Evolutionary conservation across 2,797 vertebrate species (phyloP).

Genomic region (Leptoclinus maculatus): DNA sequence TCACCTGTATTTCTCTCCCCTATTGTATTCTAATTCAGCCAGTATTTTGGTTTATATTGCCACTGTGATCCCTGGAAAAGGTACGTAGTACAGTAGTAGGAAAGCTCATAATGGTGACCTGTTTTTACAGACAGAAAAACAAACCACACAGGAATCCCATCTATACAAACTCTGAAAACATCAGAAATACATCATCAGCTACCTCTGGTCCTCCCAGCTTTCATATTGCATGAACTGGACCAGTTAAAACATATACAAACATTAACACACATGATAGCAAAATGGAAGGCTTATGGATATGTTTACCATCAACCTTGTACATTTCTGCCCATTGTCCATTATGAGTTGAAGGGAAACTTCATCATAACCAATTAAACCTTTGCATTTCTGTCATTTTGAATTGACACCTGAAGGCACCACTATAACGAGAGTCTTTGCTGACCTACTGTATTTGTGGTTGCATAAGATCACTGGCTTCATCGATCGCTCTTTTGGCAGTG

Average conservation of each 20-base stretch:
- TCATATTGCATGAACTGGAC: background rate
- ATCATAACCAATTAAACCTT: background rate
- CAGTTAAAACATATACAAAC: background rate
- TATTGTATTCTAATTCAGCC: background rate
- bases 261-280: background rate
- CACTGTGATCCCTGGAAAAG: background rate
- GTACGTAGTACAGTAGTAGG: background rate
- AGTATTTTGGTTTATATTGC: background rate
- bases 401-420: background rate
- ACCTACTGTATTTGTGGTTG: slow-evolving; percentile 33
- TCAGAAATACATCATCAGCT: background rate
- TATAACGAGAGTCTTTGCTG: background rate
- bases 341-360: background rate
- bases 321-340: background rate
- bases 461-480: slow-evolving; percentile 50
- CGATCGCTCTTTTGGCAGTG: slow-evolving; percentile 37
- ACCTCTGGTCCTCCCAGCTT: background rate
- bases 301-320: background rate
- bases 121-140: background rate
- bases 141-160: too few relatives aligned
- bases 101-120: background rate
- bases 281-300: background rate
- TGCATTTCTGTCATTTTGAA: background rate
- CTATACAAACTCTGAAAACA: too few relatives aligned
- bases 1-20: too few relatives aligned